Conservation (phyloP, 2,797 vertebrate genomes). For the Scarus forsteni region DNA sequence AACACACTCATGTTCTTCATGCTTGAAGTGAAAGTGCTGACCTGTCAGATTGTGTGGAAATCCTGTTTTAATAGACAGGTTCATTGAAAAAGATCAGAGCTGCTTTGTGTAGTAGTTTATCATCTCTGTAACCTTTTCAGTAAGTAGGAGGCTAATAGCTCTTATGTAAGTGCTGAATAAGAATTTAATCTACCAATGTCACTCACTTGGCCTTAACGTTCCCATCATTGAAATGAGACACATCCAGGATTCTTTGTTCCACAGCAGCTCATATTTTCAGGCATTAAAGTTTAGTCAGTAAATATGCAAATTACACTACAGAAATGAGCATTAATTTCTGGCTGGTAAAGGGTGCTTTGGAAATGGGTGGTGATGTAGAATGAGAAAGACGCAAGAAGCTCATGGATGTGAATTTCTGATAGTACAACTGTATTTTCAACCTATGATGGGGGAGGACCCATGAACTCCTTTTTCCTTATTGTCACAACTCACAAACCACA, state of each 20-base stretch:
- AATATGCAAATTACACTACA: constrained; percentile 48
- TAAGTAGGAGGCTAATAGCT: constrained; percentile 46
- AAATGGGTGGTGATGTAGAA: constrained; percentile 30
- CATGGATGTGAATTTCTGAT: constrained; percentile 26
- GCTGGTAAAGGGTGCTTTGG: constrained; percentile 28
- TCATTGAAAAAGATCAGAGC: constrained; percentile 52
- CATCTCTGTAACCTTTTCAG: constrained; percentile 60
- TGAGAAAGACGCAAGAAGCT: constrained; percentile 18
- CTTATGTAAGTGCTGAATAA: constrained; percentile 53
- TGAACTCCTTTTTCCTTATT: constrained; percentile 3
- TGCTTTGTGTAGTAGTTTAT: constrained; percentile 38
- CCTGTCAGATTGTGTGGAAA: constrained; percentile 43
- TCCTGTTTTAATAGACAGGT: constrained; percentile 43
- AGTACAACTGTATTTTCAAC: constrained; percentile 19
- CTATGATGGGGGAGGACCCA: constrained; percentile 12
- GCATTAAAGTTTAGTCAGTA: constrained; percentile 30
- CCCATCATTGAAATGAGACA: constrained; percentile 33
- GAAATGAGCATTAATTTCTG: constrained; percentile 29
- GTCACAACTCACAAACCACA: neutral
- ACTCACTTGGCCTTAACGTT: constrained; percentile 43
- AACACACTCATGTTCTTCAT: constrained; percentile 6
- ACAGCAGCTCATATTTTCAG: constrained; percentile 28
- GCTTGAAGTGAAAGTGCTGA: constrained; percentile 26
- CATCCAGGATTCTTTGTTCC: constrained; percentile 36
- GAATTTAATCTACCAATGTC: constrained; percentile 39